These are phyloP conservation scores for Listrodromus nycthemerus DNA, from an alignment of 2,888 invertebrate genomes.

Conservation along the genomic window DNA sequence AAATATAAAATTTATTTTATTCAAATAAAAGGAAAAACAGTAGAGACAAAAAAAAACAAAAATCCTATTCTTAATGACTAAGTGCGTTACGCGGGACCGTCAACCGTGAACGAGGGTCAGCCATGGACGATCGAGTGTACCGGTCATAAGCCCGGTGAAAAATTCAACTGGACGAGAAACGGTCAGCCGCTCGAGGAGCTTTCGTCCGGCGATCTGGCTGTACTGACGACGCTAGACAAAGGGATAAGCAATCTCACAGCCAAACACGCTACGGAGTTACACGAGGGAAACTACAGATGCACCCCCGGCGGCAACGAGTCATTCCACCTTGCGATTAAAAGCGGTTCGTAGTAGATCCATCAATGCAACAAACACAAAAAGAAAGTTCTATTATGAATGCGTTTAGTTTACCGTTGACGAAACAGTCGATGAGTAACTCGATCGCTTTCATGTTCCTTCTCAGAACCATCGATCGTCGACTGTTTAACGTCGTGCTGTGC, in stretches of 20 bases:
- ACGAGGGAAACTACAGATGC: constrained; percentile 81
- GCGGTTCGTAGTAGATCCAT: constrained; percentile 78
- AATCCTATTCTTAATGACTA: constrained; percentile 63
- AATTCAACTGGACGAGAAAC: constrained; percentile 80
- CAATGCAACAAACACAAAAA: constrained; percentile 16
- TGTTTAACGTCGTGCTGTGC: constrained; percentile 4
- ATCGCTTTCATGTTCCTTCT: not conserved
- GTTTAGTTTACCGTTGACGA: constrained; percentile 15
- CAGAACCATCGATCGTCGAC: not conserved
- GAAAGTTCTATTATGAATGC: not conserved
- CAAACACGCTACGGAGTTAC: constrained; percentile 74
- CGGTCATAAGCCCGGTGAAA: constrained; percentile 71
- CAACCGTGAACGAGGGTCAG: constrained; percentile 75
- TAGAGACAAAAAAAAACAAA: constrained; percentile 44
- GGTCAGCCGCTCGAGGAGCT: constrained; percentile 77
- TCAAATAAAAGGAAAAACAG: constrained; percentile 26
- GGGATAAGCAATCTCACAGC: constrained; percentile 72
- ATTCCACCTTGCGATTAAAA: constrained; percentile 77
- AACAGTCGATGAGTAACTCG: not conserved
- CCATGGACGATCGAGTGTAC: constrained; percentile 80
- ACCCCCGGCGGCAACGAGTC: constrained; percentile 71
- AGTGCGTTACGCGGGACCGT: constrained; percentile 77
- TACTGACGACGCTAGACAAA: constrained; percentile 65
- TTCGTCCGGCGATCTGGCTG: constrained; percentile 74
- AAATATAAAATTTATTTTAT: not conserved